Conservation (phyloP, 2,888 invertebrate genomes). For the Miltochrista miniata region DNA sequence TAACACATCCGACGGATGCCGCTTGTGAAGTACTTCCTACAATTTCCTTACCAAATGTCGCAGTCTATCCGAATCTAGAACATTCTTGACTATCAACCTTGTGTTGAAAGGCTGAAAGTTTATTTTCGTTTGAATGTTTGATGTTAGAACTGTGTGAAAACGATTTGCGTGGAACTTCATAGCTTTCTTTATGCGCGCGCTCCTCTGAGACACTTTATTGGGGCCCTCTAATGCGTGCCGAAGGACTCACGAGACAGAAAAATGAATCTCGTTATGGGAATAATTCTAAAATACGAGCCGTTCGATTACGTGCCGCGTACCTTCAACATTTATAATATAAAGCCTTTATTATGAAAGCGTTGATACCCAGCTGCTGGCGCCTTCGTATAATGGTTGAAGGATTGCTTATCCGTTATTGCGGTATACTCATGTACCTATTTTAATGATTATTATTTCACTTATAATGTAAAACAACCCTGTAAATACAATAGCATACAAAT, state of each 20-base stretch:
- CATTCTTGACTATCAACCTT: background rate
- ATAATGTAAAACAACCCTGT: too few species aligned
- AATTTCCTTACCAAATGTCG: conserved; percentile 49
- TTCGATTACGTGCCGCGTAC: conserved; percentile 17
- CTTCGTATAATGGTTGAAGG: too few species aligned
- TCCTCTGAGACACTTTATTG: conserved; percentile 47
- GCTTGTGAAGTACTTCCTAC: conserved; percentile 46
- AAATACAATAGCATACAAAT: too few species aligned
- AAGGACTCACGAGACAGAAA: conserved; percentile 2
- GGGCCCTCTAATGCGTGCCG: conserved; percentile 49
- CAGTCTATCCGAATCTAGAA: conserved; percentile 29
- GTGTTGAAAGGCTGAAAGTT: conserved; percentile 7
- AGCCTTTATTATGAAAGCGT: too few species aligned
- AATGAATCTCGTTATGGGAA: conserved; percentile 17
- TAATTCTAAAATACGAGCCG: conserved; percentile 29
- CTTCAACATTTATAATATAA: conserved; percentile 1
- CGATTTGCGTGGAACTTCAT: conserved; percentile 43
- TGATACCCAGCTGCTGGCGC: too few species aligned
- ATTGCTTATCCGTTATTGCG: too few species aligned
- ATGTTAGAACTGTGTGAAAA: conserved; percentile 8
- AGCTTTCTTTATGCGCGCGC: conserved; percentile 47
- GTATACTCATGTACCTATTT: too few species aligned
- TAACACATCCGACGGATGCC: conserved; percentile 55
- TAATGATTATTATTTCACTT: too few species aligned
- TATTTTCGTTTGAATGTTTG: background rate